These are phyloP conservation scores for Leucania comma DNA, from an alignment of 2,888 invertebrate species.

Conservation along the genomic window DNA sequence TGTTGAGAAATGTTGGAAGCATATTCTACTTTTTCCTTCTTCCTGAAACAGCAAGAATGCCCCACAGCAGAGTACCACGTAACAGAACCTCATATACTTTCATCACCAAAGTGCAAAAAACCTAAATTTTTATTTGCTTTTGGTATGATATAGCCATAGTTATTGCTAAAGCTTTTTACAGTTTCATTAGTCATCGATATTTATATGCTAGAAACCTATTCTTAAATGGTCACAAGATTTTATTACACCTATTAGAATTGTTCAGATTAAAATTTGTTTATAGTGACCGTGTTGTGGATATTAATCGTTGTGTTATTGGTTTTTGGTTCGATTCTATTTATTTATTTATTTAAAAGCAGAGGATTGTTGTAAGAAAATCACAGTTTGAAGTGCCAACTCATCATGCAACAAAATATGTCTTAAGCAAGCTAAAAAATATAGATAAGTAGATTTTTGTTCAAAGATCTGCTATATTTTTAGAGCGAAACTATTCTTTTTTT, in stretches of 20 bases:
- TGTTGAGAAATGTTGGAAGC: too few relatives aligned
- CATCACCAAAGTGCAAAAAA: background rate
- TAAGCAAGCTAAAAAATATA: background rate
- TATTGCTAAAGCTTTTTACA: constrained; percentile 32
- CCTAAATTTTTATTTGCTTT: constrained; percentile 20
- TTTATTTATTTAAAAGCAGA: background rate
- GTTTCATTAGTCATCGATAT: constrained; percentile 46
- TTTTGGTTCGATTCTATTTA: constrained; percentile 22
- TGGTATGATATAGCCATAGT: background rate
- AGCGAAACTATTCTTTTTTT: background rate
- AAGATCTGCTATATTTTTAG: background rate
- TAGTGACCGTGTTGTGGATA: constrained; percentile 14
- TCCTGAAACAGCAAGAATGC: too few relatives aligned
- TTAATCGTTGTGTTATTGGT: constrained; percentile 39
- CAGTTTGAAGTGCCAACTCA: background rate
- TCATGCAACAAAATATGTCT: background rate
- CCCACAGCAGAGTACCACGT: too few relatives aligned
- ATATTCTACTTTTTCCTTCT: too few relatives aligned
- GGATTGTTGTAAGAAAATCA: background rate
- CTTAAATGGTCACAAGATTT: constrained; percentile 42
- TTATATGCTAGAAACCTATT: constrained; percentile 36
- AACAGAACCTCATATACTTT: background rate
- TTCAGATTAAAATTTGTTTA: constrained; percentile 39
- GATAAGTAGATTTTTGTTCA: background rate
- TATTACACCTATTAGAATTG: constrained; percentile 39